A percentile compares a stretch with the other conserved stretches of the same genome.
Conservation (phyloP, 2,797 vertebrate genomes). For the Sebastes steindachneri region DNA sequence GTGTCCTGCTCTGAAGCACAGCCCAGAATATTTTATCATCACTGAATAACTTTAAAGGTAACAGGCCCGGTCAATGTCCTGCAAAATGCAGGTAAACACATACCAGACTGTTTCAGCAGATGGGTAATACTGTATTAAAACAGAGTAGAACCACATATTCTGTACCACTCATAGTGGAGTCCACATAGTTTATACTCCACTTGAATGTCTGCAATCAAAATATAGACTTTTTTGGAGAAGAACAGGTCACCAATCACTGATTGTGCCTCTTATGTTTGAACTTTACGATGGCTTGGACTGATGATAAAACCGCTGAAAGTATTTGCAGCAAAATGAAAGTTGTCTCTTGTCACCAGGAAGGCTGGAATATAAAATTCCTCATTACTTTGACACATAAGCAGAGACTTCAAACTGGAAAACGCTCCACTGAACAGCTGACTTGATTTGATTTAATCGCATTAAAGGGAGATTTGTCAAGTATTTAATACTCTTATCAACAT, state of each 20-base stretch:
- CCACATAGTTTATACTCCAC: background rate
- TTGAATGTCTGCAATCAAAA: background rate
- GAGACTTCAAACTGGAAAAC: background rate
- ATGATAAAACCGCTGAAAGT: background rate
- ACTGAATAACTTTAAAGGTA: background rate
- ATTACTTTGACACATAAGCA: background rate
- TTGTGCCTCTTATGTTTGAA: background rate
- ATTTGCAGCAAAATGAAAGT: background rate
- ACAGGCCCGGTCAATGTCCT: background rate
- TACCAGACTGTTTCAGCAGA: background rate
- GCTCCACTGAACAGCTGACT: background rate
- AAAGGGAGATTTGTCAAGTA: background rate
- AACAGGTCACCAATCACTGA: background rate
- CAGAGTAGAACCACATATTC: background rate
- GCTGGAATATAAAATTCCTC: background rate
- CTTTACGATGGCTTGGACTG: background rate
- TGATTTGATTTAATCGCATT: background rate
- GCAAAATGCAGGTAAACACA: background rate
- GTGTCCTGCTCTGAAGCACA: background rate
- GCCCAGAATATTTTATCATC: background rate
- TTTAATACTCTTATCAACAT: background rate
- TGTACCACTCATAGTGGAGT: background rate
- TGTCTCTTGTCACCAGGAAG: background rate
- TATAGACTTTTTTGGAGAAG: background rate
- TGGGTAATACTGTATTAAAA: background rate